Conservation (phyloP, 2,797 vertebrate species). For the Halcyon chelicuti region DNA sequence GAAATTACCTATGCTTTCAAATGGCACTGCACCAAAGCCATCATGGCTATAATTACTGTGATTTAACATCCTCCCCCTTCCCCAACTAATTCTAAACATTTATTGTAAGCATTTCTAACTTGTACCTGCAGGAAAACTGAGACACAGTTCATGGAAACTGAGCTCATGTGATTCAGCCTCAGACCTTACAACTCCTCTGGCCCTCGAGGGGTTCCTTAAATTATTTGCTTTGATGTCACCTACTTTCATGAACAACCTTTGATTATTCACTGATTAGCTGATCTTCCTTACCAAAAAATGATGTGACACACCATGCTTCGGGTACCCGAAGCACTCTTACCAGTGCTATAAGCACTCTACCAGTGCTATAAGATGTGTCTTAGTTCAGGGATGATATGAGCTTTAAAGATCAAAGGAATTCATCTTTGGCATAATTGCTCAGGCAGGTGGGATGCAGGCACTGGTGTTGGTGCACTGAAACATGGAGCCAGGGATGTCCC, state of each 20-base stretch:
- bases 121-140: conserved; percentile 74
- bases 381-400: background rate
- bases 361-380: accelerated
- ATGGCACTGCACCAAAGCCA: conserved; percentile 48
- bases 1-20: background rate
- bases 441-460: background rate
- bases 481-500: background rate
- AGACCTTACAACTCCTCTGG: conserved; percentile 73
- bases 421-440: background rate
- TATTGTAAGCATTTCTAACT: conserved; percentile 62
- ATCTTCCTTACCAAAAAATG: conserved; percentile 33
- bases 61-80: conserved; percentile 42
- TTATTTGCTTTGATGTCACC: conserved; percentile 76
- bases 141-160: conserved; percentile 72
- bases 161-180: conserved; percentile 74
- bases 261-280: conserved; percentile 62
- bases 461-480: background rate
- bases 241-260: conserved; percentile 66
- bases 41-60: conserved; percentile 22
- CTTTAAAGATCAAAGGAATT: background rate
- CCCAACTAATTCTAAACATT: conserved; percentile 62
- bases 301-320: background rate
- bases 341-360: accelerated
- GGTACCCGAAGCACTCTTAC: too few relatives aligned
- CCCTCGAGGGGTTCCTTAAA: conserved; percentile 74